phyloP scores from a whole-genome alignment of 2,797 vertebrate genomes.

The Cygnus olor region DNA sequence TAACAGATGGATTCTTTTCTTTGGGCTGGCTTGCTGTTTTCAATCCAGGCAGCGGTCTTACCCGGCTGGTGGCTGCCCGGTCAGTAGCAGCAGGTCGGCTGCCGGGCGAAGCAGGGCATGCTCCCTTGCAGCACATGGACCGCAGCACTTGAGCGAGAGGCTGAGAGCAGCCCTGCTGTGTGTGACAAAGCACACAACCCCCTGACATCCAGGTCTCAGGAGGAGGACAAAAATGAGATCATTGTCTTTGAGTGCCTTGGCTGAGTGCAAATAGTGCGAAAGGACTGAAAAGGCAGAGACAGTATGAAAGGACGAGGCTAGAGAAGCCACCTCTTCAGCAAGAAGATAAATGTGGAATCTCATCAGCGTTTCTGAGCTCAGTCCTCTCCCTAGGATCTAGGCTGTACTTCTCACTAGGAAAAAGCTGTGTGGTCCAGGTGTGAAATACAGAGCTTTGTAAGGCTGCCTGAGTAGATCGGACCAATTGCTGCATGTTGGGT shows the following conservation, averaged over 20 bases:
- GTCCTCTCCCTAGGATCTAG: background rate
- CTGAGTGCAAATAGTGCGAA: background rate
- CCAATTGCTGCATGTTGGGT: background rate
- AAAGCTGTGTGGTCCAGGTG: background rate
- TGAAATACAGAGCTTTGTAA: background rate
- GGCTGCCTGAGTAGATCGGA: background rate
- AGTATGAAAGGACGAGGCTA: background rate
- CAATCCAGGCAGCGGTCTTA: background rate
- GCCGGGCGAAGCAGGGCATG: background rate
- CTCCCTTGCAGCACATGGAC: background rate
- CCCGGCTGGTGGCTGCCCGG: background rate
- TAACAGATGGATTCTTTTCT: background rate
- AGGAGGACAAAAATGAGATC: background rate
- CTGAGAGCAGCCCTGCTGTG: background rate
- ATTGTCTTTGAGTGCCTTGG: background rate
- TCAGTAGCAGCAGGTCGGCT: background rate
- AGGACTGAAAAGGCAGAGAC: background rate
- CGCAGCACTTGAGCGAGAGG: accelerated
- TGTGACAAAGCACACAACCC: background rate
- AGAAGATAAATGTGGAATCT: background rate
- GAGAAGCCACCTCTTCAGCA: background rate
- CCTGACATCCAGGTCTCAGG: background rate
- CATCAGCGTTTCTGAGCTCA: background rate
- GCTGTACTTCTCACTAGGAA: background rate
- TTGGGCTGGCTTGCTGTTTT: background rate